Evolutionary conservation across 2,113 vertebrate genomes (phyloP), one percentile per base, ranked within the genome.

Genomic region (Vidua chalybeata): DNA sequence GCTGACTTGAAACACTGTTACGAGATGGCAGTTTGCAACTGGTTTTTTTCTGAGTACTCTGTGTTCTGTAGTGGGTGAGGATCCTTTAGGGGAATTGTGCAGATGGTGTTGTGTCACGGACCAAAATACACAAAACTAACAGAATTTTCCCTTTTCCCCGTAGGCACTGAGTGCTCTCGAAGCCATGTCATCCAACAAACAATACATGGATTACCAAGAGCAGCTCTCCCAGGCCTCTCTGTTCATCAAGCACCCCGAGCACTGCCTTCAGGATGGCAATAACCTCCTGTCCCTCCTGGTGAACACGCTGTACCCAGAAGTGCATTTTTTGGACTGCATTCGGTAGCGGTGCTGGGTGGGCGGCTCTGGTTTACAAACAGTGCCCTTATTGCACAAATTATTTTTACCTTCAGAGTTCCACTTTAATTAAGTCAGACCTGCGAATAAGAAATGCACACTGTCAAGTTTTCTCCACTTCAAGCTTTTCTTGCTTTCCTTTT

Each of bases 291-390:
- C 99, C 93, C 97, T 99, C 56, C 98, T 99, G 2, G 88, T 99
- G 89, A 99, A 99, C 96, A 96, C 98, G 13, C 98, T 99, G 15
- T 99, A 99, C 94, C 98, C 98, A 30, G 98, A 99, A 96, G 98
- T 99, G 96, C 98, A 98, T 98, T 99, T 99, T 95, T 96, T 99
- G 89, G 98, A 99, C 95, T 98, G 98, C 68, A 99, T 99, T 79
- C 98, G 98, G 71, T 99, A 98, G 96, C 79, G 11, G 71, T 11
- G 2, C 67, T 1, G 10, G 90, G 67, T 2, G 9, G 90, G 64
- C 35, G 16, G 2, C 77, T 89, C 41, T 73, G 83, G 93, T 97
- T 97, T 97, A 97, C 97, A 91, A 56, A 51, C n/a, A 24, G 74
- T 28, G 55, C 87, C 51, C 73, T 87, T 96, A 59, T 82, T 97